Percentiles rank a stretch among this genome's conserved stretches.
Conservation (phyloP, 2,113 vertebrate species). For the Charadrius vociferus region DNA sequence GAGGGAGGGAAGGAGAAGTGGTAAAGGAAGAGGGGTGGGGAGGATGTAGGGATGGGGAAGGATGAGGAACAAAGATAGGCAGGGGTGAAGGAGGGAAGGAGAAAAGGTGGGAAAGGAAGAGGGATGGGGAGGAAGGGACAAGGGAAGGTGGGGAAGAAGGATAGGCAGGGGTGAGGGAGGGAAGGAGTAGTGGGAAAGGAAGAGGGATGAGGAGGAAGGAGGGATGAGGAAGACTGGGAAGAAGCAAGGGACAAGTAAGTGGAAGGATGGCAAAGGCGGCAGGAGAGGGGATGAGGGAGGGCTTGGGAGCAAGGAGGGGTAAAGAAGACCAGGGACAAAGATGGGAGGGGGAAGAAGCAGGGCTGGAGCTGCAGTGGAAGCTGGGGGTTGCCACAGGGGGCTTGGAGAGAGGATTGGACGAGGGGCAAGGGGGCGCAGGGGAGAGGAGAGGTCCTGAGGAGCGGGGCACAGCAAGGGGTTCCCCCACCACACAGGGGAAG, state of each 20-base stretch:
- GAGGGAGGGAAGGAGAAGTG: no score
- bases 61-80: background rate
- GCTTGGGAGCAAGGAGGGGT: background rate
- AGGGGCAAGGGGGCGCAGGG: accelerated
- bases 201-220: background rate
- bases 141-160: background rate
- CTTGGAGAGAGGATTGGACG: accelerated
- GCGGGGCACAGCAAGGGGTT: background rate
- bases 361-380: background rate
- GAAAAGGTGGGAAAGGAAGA: background rate
- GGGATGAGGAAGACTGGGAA: background rate
- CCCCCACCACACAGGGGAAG: background rate
- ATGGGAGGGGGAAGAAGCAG: background rate
- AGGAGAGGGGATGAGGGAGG: background rate
- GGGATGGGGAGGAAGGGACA: background rate
- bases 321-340: background rate
- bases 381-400: accelerated
- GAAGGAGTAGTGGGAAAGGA: no score
- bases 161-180: no score
- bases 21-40: background rate
- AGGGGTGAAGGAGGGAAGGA: no score
- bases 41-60: no score
- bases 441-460: background rate
- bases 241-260: background rate
- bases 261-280: background rate